Conservation (phyloP, 2,888 invertebrate species). For the Diaprepes abbreviatus region DNA sequence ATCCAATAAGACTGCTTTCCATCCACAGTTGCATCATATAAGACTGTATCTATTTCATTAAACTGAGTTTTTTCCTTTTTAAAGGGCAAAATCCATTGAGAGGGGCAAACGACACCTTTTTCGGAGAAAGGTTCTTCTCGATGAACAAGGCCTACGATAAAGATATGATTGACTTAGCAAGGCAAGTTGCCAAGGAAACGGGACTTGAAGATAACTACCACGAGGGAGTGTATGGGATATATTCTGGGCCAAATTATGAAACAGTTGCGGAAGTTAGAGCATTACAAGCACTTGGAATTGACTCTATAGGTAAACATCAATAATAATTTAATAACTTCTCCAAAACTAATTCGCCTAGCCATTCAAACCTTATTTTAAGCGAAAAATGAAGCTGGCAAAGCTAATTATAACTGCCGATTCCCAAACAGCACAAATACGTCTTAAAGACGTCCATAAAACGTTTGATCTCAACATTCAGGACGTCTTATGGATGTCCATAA, state of each 20-base stretch:
- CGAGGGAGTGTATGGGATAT: conserved; percentile 94
- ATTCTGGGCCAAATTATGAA: conserved; percentile 96
- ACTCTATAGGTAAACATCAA: conserved; percentile 86
- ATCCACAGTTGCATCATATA: no score
- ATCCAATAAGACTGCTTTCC: no score
- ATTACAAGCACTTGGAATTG: conserved; percentile 84
- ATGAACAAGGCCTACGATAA: conserved; percentile 88
- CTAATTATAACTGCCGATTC: no score
- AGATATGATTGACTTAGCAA: conserved; percentile 73
- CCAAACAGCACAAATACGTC: no score
- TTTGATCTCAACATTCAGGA: no score
- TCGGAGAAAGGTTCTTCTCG: conserved; percentile 90
- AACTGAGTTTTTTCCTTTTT: not conserved
- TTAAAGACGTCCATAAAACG: no score
- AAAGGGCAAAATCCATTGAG: conserved; percentile 29
- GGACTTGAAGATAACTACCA: conserved; percentile 80
- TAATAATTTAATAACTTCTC: no score
- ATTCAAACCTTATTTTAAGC: no score
- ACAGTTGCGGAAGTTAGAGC: conserved; percentile 93
- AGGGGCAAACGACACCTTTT: conserved; percentile 87
- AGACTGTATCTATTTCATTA: no score
- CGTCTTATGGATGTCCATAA: no score
- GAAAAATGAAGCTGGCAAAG: no score
- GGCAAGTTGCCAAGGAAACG: conserved; percentile 70
- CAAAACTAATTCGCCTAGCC: no score